Conservation (phyloP, 1,140 invertebrate species). For the Reticulitermes speratus region DNA sequence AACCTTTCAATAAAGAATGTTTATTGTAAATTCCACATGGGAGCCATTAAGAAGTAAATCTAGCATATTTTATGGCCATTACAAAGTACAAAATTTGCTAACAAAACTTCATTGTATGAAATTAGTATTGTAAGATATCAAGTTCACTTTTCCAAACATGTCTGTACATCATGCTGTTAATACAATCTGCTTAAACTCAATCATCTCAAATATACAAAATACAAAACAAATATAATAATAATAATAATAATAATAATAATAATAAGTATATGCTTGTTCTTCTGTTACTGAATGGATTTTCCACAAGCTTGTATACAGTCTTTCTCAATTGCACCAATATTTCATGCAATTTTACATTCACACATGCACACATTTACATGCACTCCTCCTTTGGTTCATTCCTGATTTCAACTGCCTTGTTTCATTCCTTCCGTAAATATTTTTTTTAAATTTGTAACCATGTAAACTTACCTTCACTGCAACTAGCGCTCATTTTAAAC, state of each 20-base stretch:
- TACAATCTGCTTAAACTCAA: neutral
- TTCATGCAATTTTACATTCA: neutral
- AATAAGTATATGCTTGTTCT: neutral
- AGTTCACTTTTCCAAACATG: neutral
- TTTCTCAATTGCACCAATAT: slow-evolving; percentile 13
- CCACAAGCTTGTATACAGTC: slow-evolving; percentile 15
- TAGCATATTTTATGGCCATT: neutral
- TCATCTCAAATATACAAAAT: slow-evolving; percentile 2
- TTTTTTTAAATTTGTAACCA: neutral
- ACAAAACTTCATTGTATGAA: slow-evolving; percentile 10
- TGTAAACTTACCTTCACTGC: neutral
- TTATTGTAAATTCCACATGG: too few relatives aligned
- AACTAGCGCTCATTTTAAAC: neutral
- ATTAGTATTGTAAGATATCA: neutral
- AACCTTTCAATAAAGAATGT: too few relatives aligned
- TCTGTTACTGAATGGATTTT: neutral
- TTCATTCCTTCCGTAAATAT: neutral
- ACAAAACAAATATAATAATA: neutral
- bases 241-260: neutral
- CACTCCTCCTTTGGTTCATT: neutral
- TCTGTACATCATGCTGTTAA: neutral
- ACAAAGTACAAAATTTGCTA: neutral
- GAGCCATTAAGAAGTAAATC: too few relatives aligned
- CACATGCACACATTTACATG: neutral
- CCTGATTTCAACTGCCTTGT: neutral